phyloP scores from a whole-genome alignment of 2,888 invertebrate genomes.

The Gortyna flavago region DNA sequence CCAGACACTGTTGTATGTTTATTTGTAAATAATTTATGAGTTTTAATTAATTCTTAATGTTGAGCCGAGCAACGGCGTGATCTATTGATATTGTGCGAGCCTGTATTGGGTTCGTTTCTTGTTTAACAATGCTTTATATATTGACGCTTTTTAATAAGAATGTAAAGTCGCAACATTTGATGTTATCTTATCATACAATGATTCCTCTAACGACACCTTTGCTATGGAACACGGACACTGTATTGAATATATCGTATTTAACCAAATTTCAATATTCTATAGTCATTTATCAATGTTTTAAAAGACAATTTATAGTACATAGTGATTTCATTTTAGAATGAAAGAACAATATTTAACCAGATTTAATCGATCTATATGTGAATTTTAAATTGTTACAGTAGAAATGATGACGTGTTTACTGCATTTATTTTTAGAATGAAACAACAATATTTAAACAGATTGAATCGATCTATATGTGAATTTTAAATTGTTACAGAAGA shows the following conservation, averaged over 20 bases:
- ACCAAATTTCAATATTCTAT: conserved; percentile 22
- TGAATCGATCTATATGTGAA: conserved; percentile 4
- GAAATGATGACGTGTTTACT: background rate
- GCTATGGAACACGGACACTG: conserved; percentile 30
- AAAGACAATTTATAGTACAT: conserved; percentile 39
- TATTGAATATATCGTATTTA: conserved; percentile 16
- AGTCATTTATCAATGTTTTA: conserved; percentile 16
- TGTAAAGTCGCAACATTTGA: conserved; percentile 44
- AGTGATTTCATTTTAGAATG: conserved; percentile 7
- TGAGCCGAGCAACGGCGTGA: conserved; percentile 58
- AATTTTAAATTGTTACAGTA: conserved; percentile 20
- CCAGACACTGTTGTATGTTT: conserved; percentile 76
- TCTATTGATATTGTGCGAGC: conserved; percentile 59
- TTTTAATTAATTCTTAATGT: conserved; percentile 71
- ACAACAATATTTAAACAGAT: conserved; percentile 12
- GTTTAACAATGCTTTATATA: conserved; percentile 61
- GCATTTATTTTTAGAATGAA: conserved; percentile 27
- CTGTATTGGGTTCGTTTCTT: conserved; percentile 48
- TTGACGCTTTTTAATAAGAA: conserved; percentile 57
- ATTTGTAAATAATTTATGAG: conserved; percentile 80
- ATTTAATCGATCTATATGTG: conserved; percentile 6
- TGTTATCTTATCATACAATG: conserved; percentile 39
- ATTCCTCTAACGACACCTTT: conserved; percentile 42
- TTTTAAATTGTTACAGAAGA: conserved; percentile 18
- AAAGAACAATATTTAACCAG: conserved; percentile 14